A percentile compares a stretch with the other conserved stretches of the same genome.
Evolutionary conservation across 2,113 vertebrate genomes (phyloP).

Genomic region (Marmota flaviventris): DNA sequence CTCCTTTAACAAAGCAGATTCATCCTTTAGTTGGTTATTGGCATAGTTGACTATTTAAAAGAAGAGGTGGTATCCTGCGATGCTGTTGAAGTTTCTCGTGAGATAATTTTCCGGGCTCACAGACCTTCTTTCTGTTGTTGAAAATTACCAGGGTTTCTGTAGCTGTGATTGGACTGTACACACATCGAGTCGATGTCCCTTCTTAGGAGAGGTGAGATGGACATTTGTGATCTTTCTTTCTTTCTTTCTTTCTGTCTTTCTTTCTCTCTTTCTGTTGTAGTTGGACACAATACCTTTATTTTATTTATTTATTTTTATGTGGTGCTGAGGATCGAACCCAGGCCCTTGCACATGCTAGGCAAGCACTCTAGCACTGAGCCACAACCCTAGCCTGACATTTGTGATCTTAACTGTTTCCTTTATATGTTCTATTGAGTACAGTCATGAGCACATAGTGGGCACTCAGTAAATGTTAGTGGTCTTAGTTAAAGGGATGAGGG

Average conservation of each 20-base stretch:
- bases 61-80: background rate
- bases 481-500: background rate
- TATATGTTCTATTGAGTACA: background rate
- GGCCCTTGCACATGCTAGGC: no score
- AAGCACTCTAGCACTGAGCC: no score
- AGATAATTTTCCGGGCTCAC: background rate
- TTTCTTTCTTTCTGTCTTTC: no score
- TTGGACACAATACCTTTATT: no score
- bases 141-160: background rate
- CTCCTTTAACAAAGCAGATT: background rate
- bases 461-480: background rate
- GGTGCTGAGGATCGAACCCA: no score
- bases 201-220: background rate
- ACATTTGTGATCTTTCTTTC: background rate
- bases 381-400: background rate
- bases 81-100: background rate
- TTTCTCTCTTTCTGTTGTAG: no score
- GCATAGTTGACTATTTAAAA: background rate
- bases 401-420: background rate
- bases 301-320: no score
- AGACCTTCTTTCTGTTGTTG: background rate
- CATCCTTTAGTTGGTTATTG: background rate
- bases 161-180: background rate
- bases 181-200: background rate
- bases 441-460: background rate